Evolutionary conservation across 2,113 vertebrate species (phyloP).

Genomic region (Plecturocebus donacophilus): DNA sequence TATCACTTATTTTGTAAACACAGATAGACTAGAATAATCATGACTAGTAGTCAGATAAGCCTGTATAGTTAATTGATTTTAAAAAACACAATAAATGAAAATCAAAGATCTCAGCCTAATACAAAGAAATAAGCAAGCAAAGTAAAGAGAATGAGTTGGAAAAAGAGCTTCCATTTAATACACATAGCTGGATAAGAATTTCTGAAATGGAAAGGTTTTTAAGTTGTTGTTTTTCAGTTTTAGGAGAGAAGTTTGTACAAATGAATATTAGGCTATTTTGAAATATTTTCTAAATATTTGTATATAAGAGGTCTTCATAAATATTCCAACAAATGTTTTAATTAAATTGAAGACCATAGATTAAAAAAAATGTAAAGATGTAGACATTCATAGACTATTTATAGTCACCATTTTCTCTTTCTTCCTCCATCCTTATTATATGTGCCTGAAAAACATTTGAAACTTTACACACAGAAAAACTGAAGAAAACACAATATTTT

Average conservation of each 20-base stretch:
- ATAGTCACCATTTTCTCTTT: neutral
- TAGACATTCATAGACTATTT: neutral
- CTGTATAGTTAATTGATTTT: neutral
- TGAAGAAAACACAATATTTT: neutral
- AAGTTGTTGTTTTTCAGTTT: neutral
- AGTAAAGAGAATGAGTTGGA: neutral
- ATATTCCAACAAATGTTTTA: neutral
- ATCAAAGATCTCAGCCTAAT: neutral
- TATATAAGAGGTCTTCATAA: neutral
- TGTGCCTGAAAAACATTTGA: neutral
- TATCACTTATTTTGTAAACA: neutral
- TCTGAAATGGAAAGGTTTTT: neutral
- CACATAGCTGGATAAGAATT: neutral
- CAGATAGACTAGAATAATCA: neutral
- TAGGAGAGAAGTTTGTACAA: neutral
- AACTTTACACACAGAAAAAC: neutral
- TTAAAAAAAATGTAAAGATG: neutral
- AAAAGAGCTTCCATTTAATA: neutral
- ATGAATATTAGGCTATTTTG: neutral
- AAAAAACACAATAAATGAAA: conserved; percentile 27
- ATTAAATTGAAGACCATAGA: neutral
- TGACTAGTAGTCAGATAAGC: neutral
- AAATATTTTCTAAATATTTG: neutral
- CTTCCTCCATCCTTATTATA: neutral
- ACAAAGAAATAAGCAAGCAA: neutral